These are phyloP conservation scores for Siderastrea radians DNA, from an alignment of 92 coral and sea anemone genomes.

Conservation along the genomic window DNA sequence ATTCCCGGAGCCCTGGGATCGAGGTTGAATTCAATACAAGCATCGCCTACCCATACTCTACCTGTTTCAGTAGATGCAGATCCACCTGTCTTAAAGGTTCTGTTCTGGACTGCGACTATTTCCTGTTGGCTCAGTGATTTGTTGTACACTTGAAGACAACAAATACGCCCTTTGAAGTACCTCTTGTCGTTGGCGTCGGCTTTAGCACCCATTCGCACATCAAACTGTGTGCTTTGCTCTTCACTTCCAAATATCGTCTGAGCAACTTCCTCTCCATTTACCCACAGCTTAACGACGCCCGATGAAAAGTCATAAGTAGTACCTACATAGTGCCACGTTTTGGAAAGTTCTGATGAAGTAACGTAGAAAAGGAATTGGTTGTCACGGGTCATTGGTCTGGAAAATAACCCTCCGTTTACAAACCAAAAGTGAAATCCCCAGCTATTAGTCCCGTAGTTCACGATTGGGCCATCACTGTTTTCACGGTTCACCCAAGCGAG, in stretches of 20 bases:
- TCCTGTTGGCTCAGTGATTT: conserved; percentile 8
- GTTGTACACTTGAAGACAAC: conserved; percentile 38
- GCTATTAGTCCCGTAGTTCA: neutral
- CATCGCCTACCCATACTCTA: too few species aligned
- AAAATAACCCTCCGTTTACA: neutral
- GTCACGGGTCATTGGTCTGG: neutral
- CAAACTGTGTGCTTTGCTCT: neutral
- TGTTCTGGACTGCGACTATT: conserved; percentile 20
- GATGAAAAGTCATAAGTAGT: conserved; percentile 35
- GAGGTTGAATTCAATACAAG: too few species aligned
- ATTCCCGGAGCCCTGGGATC: too few species aligned
- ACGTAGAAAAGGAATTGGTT: neutral
- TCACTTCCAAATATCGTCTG: neutral
- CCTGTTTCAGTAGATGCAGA: too few species aligned
- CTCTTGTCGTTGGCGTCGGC: neutral
- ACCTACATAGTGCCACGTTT: conserved; percentile 37
- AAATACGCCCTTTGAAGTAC: conserved; percentile 35
- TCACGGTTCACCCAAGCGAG: conserved; percentile 36
- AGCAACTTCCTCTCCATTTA: conserved; percentile 9
- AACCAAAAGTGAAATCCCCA: neutral
- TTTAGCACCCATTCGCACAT: neutral
- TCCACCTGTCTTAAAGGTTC: neutral
- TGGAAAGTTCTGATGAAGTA: neutral
- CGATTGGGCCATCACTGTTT: neutral
- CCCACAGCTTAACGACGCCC: conserved; percentile 40